phyloP scores from a whole-genome alignment of 2,797 vertebrate species.

The Cyclura pinguis region DNA sequence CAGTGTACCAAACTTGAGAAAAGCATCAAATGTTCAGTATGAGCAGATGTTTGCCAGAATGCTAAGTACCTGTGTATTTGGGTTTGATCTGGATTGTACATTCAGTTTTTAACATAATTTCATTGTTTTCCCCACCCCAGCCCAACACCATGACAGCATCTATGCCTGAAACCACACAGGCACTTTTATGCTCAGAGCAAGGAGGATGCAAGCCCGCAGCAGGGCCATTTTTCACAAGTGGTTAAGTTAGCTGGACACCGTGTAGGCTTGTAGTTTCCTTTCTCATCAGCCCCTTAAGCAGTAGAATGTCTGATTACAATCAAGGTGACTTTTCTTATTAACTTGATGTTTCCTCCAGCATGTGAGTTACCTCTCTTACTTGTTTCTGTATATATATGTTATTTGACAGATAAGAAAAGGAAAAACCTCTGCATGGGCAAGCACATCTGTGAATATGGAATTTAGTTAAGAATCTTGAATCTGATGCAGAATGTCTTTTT shows the following conservation, averaged over 20 bases:
- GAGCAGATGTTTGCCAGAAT: neutral
- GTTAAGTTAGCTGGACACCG: constrained; percentile 1
- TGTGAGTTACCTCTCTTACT: neutral
- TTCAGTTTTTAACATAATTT: neutral
- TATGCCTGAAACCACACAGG: rapidly evolving
- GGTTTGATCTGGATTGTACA: neutral
- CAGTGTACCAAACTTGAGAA: neutral
- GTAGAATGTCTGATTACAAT: neutral
- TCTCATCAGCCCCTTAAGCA: neutral
- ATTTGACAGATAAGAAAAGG: constrained; percentile 2
- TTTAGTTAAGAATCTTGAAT: neutral
- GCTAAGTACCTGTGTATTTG: too few relatives aligned
- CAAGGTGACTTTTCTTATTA: neutral
- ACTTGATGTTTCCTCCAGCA: neutral
- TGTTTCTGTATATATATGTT: neutral
- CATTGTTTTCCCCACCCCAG: too few relatives aligned
- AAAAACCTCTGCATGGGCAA: neutral
- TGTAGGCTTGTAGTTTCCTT: constrained; percentile 12
- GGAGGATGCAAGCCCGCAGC: neutral
- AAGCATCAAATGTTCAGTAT: neutral
- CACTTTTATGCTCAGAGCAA: neutral
- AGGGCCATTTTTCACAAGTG: neutral
- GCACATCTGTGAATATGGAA: neutral
- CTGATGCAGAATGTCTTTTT: neutral
- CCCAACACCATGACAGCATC: neutral